Conservation (phyloP, 2,888 invertebrate genomes). For the Willowsia nigromaculata region DNA sequence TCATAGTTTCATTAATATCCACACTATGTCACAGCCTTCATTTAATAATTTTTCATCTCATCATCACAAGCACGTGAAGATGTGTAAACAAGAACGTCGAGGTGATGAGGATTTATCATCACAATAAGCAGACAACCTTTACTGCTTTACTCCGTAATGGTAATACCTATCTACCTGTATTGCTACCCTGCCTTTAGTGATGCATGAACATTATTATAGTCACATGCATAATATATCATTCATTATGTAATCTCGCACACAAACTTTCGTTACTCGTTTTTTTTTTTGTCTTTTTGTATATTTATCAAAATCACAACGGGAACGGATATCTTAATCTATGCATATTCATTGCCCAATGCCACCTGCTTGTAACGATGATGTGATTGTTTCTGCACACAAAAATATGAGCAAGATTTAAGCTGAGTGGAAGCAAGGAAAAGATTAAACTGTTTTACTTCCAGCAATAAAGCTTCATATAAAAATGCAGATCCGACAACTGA, state of each 20-base stretch:
- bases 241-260: background rate
- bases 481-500: too few species aligned
- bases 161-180: background rate
- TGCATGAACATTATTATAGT: background rate
- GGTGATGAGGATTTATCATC: background rate
- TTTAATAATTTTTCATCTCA: slow-evolving; percentile 12
- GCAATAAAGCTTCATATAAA: too few species aligned
- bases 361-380: background rate
- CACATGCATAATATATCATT: background rate
- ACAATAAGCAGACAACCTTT: background rate
- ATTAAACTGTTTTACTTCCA: too few species aligned
- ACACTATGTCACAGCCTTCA: background rate
- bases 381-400: background rate
- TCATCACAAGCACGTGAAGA: slow-evolving; percentile 40
- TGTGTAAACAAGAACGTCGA: slow-evolving; percentile 15
- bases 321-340: slow-evolving; percentile 2
- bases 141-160: background rate
- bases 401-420: background rate
- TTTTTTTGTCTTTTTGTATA: background rate
- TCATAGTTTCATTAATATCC: background rate
- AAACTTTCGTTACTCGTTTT: too few species aligned
- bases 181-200: background rate
- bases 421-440: too few species aligned
- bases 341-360: background rate
- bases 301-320: background rate